phyloP scores from a whole-genome alignment of 2,113 vertebrate genomes.

The Pelusios castaneus region DNA sequence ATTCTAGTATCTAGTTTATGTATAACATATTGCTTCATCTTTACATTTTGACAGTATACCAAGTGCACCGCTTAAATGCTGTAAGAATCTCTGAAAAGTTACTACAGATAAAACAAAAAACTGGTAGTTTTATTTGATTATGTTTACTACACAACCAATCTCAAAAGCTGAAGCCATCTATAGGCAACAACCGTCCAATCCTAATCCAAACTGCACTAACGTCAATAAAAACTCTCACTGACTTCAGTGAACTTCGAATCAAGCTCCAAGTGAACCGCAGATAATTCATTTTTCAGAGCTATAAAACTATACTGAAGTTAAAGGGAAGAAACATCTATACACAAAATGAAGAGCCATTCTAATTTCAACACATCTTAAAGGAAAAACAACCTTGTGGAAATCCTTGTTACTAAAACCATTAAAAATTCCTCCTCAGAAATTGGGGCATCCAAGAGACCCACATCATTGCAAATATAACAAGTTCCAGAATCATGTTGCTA shows the following conservation, averaged over 20 bases:
- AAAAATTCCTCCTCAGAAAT: not conserved
- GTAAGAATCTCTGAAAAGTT: not conserved
- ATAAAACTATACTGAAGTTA: not conserved
- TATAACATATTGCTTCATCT: not conserved
- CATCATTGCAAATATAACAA: fast-evolving
- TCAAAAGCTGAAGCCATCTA: not conserved
- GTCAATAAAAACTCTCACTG: not conserved
- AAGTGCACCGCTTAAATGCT: not conserved
- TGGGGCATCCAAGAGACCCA: fast-evolving
- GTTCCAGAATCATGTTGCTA: not conserved
- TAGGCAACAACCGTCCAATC: not conserved
- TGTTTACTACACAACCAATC: not conserved
- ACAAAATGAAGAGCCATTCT: not conserved
- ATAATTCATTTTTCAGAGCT: not conserved
- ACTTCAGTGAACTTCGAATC: not conserved
- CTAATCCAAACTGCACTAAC: not conserved
- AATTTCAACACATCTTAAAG: not conserved
- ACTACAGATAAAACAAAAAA: not conserved
- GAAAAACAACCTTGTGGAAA: not conserved
- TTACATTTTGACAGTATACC: not conserved
- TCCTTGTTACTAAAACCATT: not conserved
- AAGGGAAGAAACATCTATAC: fast-evolving
- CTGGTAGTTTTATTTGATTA: not conserved
- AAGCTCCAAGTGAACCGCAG: not conserved
- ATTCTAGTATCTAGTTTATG: not conserved